phyloP scores from a whole-genome alignment of 2,888 invertebrate species.

The Drosophila ustulata region DNA sequence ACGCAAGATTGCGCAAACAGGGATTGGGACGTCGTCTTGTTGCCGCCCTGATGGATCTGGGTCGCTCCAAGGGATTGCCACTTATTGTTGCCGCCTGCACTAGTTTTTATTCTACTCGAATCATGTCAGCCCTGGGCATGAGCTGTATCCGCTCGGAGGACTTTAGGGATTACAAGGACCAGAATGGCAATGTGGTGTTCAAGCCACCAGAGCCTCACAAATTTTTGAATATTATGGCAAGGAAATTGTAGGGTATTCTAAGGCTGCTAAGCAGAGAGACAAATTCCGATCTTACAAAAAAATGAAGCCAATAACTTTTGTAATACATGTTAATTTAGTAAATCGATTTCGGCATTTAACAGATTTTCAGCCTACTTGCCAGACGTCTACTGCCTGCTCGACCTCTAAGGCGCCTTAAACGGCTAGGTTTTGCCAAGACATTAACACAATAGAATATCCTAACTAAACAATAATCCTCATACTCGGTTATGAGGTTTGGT shows the following conservation, averaged over 20 bases:
- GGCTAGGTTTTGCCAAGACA: no score
- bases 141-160: constrained; percentile 49
- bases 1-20: constrained; percentile 49
- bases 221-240: constrained; percentile 45
- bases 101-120: constrained; percentile 64
- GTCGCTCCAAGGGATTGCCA: constrained; percentile 52
- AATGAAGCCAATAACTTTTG: no score
- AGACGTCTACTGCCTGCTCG: no score
- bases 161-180: constrained; percentile 66
- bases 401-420: no score
- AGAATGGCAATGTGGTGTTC: constrained; percentile 57
- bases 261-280: not conserved
- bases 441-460: no score
- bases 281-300: no score
- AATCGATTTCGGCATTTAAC: no score
- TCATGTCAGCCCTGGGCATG: constrained; percentile 63
- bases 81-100: constrained; percentile 69
- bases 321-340: no score
- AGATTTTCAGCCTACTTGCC: no score
- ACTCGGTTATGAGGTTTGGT: no score
- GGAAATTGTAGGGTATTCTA: constrained; percentile 33
- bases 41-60: constrained; percentile 56
- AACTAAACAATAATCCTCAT: no score
- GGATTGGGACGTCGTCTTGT: constrained; percentile 69
- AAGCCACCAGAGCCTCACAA: constrained; percentile 65